Evolutionary conservation across 2,113 vertebrate genomes (phyloP).

Genomic region (Hipposideros armiger): DNA sequence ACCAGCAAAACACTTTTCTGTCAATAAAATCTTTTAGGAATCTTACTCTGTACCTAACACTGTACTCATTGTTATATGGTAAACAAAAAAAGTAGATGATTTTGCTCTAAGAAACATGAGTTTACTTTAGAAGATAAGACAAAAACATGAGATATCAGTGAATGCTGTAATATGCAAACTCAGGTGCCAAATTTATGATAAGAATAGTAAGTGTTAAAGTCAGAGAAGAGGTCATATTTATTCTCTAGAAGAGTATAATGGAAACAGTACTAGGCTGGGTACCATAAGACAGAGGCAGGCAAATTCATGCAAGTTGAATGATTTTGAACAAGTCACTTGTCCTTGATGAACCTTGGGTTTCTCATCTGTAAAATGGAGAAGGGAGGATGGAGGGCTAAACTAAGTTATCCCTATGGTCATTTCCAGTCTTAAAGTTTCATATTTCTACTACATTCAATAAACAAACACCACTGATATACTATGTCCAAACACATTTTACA

Average conservation of each 20-base stretch:
- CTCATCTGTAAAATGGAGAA: not conserved
- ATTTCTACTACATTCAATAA: not conserved
- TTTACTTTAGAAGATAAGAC: not conserved
- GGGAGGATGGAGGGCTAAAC: not conserved
- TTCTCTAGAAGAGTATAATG: not conserved
- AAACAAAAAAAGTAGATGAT: not conserved
- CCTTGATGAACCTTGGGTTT: not conserved
- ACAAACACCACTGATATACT: not conserved
- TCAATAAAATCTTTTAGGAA: not conserved
- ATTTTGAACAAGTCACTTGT: not conserved
- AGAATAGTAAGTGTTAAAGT: not conserved
- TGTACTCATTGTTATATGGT: not conserved
- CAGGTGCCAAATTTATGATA: constrained; percentile 4
- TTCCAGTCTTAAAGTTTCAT: not conserved
- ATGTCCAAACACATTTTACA: not conserved
- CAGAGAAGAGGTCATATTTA: not conserved
- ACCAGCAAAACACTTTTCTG: not conserved
- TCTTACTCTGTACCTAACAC: not conserved
- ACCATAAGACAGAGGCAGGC: not conserved
- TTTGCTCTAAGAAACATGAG: not conserved
- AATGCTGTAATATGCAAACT: not conserved
- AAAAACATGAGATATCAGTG: constrained; percentile 23
- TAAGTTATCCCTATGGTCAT: not conserved
- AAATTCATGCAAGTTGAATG: not conserved
- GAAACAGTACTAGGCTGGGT: not conserved